Conservation (phyloP, 2,888 invertebrate genomes). For the Lasioglossum zephyrum region DNA sequence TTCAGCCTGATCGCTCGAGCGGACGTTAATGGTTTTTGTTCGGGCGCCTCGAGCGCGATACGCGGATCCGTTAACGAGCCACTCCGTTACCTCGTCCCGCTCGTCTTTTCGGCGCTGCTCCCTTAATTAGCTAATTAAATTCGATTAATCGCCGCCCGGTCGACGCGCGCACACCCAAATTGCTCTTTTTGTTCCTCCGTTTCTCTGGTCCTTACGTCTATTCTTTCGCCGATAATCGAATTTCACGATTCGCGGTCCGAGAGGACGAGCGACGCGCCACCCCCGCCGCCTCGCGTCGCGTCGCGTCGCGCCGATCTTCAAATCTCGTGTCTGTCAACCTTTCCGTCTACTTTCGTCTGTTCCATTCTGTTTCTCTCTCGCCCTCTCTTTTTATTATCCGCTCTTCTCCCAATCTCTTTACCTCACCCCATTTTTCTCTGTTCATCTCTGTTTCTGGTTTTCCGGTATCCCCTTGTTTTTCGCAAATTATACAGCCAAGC, state of each 20-base stretch:
- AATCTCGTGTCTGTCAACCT: not conserved
- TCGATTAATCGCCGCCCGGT: constrained; percentile 68
- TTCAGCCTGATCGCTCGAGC: constrained; percentile 76
- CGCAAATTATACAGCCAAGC: constrained; percentile 57
- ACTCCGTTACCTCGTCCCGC: constrained; percentile 46
- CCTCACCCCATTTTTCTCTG: not conserved
- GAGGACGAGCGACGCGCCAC: not conserved
- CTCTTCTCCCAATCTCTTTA: not conserved
- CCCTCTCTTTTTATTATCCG: not conserved
- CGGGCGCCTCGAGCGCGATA: constrained; percentile 70
- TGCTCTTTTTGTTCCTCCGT: constrained; percentile 65
- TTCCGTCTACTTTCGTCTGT: not conserved
- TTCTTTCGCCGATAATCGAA: constrained; percentile 58
- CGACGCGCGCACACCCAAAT: constrained; percentile 60
- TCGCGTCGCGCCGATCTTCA: not conserved
- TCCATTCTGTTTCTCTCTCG: not conserved
- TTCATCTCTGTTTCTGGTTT: constrained; percentile 34
- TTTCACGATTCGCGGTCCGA: constrained; percentile 58
- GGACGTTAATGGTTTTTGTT: constrained; percentile 75
- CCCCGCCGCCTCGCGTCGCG: not conserved
- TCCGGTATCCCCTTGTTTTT: constrained; percentile 5
- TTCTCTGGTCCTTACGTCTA: constrained; percentile 60
- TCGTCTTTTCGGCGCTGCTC: constrained; percentile 53
- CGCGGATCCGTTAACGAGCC: constrained; percentile 60
- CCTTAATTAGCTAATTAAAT: constrained; percentile 80